Percentiles rank a stretch among this genome's conserved stretches.
phyloP scores from a whole-genome alignment of 2,888 invertebrate species.

The Caprella mutica region DNA sequence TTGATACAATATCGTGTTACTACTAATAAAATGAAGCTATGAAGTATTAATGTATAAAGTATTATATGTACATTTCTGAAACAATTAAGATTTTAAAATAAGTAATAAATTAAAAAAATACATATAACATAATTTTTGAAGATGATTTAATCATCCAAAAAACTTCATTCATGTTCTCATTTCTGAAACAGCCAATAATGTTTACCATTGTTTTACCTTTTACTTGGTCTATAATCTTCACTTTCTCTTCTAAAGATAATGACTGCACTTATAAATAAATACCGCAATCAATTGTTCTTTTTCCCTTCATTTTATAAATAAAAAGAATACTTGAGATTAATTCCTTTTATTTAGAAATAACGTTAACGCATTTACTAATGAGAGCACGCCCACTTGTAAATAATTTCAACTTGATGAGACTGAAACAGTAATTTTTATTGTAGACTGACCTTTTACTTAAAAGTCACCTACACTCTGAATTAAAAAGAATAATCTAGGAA shows the following conservation, averaged over 20 bases:
- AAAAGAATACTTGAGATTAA: no score
- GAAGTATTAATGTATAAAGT: neutral
- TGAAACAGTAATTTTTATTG: no score
- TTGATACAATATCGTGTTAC: neutral
- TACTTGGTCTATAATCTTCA: neutral
- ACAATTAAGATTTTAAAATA: neutral
- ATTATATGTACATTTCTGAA: neutral
- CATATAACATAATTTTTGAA: neutral
- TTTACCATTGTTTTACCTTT: neutral
- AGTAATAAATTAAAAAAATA: neutral
- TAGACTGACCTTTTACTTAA: no score
- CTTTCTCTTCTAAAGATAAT: neutral
- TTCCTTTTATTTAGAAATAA: no score
- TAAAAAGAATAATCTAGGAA: neutral
- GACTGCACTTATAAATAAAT: neutral
- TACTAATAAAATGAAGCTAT: neutral
- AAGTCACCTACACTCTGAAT: no score
- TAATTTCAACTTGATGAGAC: no score
- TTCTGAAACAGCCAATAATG: neutral
- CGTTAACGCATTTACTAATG: no score
- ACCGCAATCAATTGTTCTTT: neutral
- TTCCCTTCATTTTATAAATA: no score
- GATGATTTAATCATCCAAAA: neutral
- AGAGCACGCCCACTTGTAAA: no score
- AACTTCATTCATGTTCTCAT: neutral